phyloP scores from a whole-genome alignment of 2,888 invertebrate species.

The Cotesia congregata region DNA sequence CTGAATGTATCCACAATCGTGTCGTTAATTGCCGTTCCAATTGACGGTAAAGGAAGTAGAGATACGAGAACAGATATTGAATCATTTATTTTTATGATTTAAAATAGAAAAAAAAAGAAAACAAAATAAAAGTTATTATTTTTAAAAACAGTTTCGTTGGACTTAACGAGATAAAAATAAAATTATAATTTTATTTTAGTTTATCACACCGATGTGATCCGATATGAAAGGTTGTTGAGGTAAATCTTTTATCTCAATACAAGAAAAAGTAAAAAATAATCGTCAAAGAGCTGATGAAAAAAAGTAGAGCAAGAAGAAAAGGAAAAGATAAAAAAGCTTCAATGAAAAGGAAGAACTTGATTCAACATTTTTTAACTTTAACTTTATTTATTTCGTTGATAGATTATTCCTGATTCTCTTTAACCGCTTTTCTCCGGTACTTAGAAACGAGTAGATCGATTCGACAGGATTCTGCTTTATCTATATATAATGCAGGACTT shows the following conservation, averaged over 20 bases:
- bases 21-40: slow-evolving; percentile 3
- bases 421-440: slow-evolving; percentile 1
- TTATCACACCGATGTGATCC: neutral
- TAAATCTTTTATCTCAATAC: neutral
- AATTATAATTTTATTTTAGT: neutral
- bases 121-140: neutral
- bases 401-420: slow-evolving; percentile 49
- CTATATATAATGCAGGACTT: neutral
- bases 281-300: neutral
- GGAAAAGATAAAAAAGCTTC: neutral
- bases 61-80: neutral
- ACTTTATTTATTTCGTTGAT: slow-evolving; percentile 52
- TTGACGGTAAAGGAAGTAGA: neutral
- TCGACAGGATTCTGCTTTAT: slow-evolving; percentile 1
- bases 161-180: neutral
- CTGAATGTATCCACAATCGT: slow-evolving; percentile 3
- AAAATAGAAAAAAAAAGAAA: neutral
- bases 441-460: slow-evolving; percentile 32
- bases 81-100: slow-evolving; percentile 6
- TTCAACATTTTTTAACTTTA: neutral
- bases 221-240: neutral
- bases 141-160: neutral
- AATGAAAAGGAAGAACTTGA: neutral
- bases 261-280: neutral
- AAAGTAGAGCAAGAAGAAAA: neutral